phyloP scores from a whole-genome alignment of 2,888 invertebrate species.

The Papilio demoleus region DNA sequence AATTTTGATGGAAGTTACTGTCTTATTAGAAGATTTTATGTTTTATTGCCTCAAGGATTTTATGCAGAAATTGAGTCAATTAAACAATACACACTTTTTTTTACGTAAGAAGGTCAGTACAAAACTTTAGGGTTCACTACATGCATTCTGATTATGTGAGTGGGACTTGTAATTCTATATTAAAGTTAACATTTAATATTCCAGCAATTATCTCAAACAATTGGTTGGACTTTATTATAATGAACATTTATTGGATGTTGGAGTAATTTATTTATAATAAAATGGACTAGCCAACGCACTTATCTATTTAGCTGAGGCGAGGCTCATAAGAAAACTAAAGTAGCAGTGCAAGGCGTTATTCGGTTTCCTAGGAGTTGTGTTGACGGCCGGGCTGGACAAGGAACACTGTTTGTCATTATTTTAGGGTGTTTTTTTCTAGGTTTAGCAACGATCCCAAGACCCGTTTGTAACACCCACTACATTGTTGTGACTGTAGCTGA shows the following conservation, averaged over 20 bases:
- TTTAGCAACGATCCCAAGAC: constrained; percentile 72
- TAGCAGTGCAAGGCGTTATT: constrained; percentile 59
- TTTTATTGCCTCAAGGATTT: constrained; percentile 43
- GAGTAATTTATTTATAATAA: constrained; percentile 76
- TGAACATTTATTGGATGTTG: constrained; percentile 77
- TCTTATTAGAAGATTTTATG: constrained; percentile 53
- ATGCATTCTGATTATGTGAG: constrained; percentile 68
- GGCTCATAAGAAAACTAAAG: constrained; percentile 61
- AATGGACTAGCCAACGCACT: constrained; percentile 70
- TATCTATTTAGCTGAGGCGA: constrained; percentile 73
- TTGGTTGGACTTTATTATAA: constrained; percentile 78
- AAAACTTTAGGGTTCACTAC: constrained; percentile 64
- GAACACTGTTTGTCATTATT: constrained; percentile 67
- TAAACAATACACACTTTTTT: constrained; percentile 42
- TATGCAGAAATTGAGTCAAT: constrained; percentile 25
- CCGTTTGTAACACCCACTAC: constrained; percentile 63
- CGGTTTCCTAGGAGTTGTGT: constrained; percentile 56
- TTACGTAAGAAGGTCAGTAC: constrained; percentile 75
- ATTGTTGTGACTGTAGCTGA: constrained; percentile 75
- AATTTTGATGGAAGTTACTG: constrained; percentile 49
- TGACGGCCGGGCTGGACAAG: constrained; percentile 53
- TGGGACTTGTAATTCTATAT: constrained; percentile 73
- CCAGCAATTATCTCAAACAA: constrained; percentile 78
- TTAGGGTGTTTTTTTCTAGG: constrained; percentile 84
- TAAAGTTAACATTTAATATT: constrained; percentile 83